These are phyloP conservation scores for Anguilla rostrata DNA, from an alignment of 2,113 vertebrate species.

Conservation along the genomic window DNA sequence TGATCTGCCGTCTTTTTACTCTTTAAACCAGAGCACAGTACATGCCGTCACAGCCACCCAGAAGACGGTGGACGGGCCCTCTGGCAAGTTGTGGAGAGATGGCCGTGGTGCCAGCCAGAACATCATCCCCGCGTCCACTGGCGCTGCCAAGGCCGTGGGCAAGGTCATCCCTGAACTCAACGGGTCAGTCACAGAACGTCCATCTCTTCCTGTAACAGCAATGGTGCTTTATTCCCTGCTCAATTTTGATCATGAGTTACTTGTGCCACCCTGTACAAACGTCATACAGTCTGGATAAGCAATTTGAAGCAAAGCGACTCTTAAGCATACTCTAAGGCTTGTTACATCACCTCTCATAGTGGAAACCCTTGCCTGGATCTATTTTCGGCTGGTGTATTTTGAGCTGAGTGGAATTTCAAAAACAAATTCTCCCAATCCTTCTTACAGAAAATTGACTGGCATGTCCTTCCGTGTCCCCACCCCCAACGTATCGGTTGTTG, in stretches of 20 bases:
- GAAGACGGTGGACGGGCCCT: constrained; percentile 95
- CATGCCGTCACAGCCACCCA: constrained; percentile 96
- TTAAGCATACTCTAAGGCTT: too few relatives aligned
- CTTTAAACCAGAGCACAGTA: constrained; percentile 82
- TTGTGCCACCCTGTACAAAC: too few relatives aligned
- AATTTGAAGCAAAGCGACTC: too few relatives aligned
- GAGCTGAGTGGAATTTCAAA: not conserved
- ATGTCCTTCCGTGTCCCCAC: constrained; percentile 98
- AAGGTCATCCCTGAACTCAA: constrained; percentile 97
- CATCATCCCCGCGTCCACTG: constrained; percentile 95
- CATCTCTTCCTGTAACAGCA: not conserved
- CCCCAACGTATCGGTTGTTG: constrained; percentile 93
- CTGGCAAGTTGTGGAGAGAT: constrained; percentile 92
- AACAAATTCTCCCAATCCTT: not conserved
- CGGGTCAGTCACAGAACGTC: constrained; percentile 69
- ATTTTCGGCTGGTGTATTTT: not conserved
- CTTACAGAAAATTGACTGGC: constrained; percentile 87
- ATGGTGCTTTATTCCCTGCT: not conserved
- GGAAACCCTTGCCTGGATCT: not conserved
- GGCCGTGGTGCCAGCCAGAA: constrained; percentile 93
- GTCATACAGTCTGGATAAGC: not conserved
- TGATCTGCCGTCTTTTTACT: not conserved
- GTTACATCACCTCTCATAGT: not conserved
- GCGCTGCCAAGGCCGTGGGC: constrained; percentile 93
- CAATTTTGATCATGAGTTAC: not conserved